A percentile compares a stretch with the other conserved stretches of the same genome.
phyloP scores from a whole-genome alignment of 2,113 vertebrate genomes.

The Sturnus vulgaris region DNA sequence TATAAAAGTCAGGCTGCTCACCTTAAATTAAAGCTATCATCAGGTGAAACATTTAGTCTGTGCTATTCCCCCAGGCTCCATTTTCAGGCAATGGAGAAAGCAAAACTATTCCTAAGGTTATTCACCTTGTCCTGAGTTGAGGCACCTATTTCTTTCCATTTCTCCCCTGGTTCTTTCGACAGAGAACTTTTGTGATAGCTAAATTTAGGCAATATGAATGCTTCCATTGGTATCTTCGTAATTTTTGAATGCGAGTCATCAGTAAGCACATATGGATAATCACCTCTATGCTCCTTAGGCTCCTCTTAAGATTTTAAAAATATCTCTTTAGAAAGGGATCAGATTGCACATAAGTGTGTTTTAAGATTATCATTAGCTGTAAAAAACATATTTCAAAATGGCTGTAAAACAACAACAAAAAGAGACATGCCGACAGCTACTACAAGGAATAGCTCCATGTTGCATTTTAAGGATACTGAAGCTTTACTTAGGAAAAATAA shows the following conservation, averaged over 20 bases:
- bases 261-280: slow-evolving; percentile 47
- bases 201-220: not conserved
- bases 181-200: not conserved
- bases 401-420: not conserved
- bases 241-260: slow-evolving; percentile 30
- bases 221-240: not conserved
- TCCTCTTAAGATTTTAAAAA: slow-evolving; percentile 49
- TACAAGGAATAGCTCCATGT: not conserved
- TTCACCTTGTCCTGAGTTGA: not conserved
- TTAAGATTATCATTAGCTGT: slow-evolving; percentile 17
- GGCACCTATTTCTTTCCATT: not conserved
- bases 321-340: slow-evolving; percentile 8
- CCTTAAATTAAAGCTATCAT: slow-evolving; percentile 46
- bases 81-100: not conserved
- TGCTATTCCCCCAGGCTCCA: not conserved
- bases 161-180: not conserved
- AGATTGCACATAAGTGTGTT: slow-evolving; percentile 27
- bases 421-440: not conserved
- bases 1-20: not conserved
- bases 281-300: slow-evolving; percentile 4
- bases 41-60: not conserved
- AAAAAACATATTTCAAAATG: slow-evolving; percentile 26
- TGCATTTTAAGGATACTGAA: not conserved
- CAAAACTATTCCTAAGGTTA: slow-evolving; percentile 11
- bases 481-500: not conserved